These are phyloP conservation scores for Neostethus bicornis DNA, from an alignment of 2,797 vertebrate species.

Conservation along the genomic window DNA sequence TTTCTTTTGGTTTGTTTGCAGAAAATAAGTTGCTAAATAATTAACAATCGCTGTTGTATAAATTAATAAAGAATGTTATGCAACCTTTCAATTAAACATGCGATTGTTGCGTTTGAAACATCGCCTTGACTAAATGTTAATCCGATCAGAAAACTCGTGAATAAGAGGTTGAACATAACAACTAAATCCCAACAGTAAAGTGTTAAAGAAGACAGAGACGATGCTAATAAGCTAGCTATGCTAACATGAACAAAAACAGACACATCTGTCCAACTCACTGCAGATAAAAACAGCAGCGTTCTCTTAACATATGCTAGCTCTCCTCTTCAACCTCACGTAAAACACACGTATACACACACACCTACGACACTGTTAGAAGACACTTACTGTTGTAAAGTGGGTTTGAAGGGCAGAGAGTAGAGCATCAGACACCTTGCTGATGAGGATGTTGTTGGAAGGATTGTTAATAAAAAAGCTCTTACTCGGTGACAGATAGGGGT, in stretches of 20 bases:
- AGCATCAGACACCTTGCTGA: slow-evolving; percentile 46
- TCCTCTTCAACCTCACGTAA: fast-evolving
- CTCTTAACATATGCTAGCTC: neutral
- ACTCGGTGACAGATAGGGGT: slow-evolving; percentile 18
- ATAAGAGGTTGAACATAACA: neutral
- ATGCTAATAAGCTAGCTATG: slow-evolving; percentile 47
- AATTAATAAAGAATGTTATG: neutral
- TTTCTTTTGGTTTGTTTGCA: too few species aligned
- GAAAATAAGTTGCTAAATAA: too few species aligned
- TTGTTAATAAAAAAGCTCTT: slow-evolving; percentile 4
- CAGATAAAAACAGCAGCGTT: neutral
- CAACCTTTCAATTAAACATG: slow-evolving; percentile 3
- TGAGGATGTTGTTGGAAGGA: slow-evolving; percentile 47
- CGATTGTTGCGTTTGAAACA: neutral
- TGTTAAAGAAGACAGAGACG: neutral
- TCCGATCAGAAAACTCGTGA: neutral
- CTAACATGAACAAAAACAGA: slow-evolving; percentile 33
- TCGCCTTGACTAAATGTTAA: neutral
- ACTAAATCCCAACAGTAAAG: neutral
- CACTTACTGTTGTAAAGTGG: slow-evolving; percentile 41
- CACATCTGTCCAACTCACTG: slow-evolving; percentile 50
- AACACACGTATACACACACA: too few species aligned
- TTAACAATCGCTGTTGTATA: neutral
- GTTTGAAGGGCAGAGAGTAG: slow-evolving; percentile 1
- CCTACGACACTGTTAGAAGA: fast-evolving